Evolutionary conservation across 2,113 vertebrate species (phyloP).

Genomic region (Plectropomus leopardus): DNA sequence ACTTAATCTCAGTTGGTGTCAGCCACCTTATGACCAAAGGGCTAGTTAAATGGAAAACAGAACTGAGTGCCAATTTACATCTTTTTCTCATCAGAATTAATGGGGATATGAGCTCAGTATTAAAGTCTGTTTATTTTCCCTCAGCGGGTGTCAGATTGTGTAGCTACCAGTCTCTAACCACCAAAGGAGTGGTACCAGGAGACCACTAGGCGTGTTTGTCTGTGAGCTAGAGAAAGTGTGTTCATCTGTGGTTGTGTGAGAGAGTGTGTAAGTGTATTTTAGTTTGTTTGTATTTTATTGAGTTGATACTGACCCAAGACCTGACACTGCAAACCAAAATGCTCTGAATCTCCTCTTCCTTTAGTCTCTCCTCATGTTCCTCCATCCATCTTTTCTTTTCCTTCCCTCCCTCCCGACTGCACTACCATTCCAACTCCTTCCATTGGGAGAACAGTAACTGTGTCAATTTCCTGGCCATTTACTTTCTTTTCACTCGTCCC

Average conservation of each 20-base stretch:
- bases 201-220: slow-evolving; percentile 31
- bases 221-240: slow-evolving; percentile 26
- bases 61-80: neutral
- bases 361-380: slow-evolving; percentile 1
- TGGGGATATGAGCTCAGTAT: neutral
- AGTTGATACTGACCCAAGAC: slow-evolving; percentile 42
- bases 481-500: slow-evolving; percentile 9
- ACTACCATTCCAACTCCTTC: neutral
- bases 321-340: slow-evolving; percentile 47
- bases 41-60: neutral
- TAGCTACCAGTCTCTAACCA: slow-evolving; percentile 48
- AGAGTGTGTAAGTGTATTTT: neutral
- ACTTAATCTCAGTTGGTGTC: neutral
- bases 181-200: slow-evolving; percentile 18
- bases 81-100: neutral
- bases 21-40: neutral
- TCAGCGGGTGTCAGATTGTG: slow-evolving; percentile 36
- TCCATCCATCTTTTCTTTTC: slow-evolving; percentile 1
- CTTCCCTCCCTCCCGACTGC: neutral
- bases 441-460: slow-evolving; percentile 31
- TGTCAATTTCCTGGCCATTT: slow-evolving; percentile 52
- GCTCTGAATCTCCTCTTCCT: slow-evolving; percentile 24
- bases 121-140: slow-evolving; percentile 32
- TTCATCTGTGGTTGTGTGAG: slow-evolving; percentile 2
- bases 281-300: slow-evolving; percentile 49